phyloP scores from a whole-genome alignment of 1,140 invertebrate genomes.

The Drosophila tani region DNA sequence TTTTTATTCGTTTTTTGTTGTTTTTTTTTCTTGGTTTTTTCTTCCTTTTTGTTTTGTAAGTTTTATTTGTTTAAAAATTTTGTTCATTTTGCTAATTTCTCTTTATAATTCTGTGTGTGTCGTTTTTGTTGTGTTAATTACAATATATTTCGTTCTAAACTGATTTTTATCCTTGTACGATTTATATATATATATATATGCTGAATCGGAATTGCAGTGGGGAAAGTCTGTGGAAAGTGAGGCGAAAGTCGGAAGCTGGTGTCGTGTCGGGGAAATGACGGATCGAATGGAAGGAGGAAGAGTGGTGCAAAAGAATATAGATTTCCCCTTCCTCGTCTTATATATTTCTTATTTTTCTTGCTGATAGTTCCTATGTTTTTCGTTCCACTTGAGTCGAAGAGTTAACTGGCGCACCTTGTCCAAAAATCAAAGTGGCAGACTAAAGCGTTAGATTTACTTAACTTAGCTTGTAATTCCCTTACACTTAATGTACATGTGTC shows the following conservation, averaged over 20 bases:
- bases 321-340: conserved; percentile 45
- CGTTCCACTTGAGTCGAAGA: conserved; percentile 47
- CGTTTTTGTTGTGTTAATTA: conserved; percentile 65
- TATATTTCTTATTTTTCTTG: conserved; percentile 30
- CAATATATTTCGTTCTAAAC: conserved; percentile 81
- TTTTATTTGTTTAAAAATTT: conserved; percentile 84
- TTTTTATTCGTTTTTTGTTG: conserved; percentile 57
- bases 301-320: conserved; percentile 60
- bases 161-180: conserved; percentile 67
- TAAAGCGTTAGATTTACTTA: conserved; percentile 82
- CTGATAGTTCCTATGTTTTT: conserved; percentile 40
- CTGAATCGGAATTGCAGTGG: conserved; percentile 54
- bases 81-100: conserved; percentile 83
- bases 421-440: conserved; percentile 83
- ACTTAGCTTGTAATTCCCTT: conserved; percentile 65
- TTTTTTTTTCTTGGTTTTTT: conserved; percentile 51
- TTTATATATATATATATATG: conserved; percentile 37
- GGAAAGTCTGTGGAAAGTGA: conserved; percentile 46
- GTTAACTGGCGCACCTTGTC: conserved; percentile 77
- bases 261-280: conserved; percentile 28
- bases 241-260: conserved; percentile 32
- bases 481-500: conserved; percentile 74
- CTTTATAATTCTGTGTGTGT: conserved; percentile 69
- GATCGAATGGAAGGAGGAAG: conserved; percentile 17
- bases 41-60: conserved; percentile 49